phyloP scores from a whole-genome alignment of 2,113 vertebrate genomes.

The Salvelinus sp. region DNA sequence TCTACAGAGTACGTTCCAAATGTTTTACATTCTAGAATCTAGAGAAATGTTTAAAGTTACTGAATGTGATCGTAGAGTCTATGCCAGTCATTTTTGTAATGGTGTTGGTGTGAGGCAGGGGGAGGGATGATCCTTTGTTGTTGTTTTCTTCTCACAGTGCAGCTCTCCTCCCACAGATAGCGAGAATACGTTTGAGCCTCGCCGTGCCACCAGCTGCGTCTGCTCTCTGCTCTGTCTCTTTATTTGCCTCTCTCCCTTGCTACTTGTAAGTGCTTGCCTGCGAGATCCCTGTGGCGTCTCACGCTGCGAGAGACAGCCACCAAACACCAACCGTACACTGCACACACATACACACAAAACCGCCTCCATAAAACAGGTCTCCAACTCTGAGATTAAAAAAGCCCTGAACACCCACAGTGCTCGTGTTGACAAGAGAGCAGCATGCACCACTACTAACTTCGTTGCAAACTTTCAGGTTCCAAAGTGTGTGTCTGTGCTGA shows the following conservation, averaged over 20 bases:
- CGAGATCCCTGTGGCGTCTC: constrained; percentile 39
- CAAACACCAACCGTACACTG: constrained; percentile 16
- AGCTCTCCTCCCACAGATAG: constrained; percentile 40
- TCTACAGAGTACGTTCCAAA: too few species aligned
- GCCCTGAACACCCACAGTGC: background rate
- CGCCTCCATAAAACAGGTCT: background rate
- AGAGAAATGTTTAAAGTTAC: constrained; percentile 13
- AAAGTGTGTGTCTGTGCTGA: background rate
- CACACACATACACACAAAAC: constrained; percentile 10
- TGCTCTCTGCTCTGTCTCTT: constrained; percentile 41
- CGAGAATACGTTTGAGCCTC: constrained; percentile 51
- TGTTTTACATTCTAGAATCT: too few species aligned
- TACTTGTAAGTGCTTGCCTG: constrained; percentile 19
- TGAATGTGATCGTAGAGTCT: constrained; percentile 2
- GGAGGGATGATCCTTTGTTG: constrained; percentile 9
- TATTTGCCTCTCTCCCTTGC: constrained; percentile 39
- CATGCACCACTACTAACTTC: background rate
- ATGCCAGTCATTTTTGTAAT: constrained; percentile 25
- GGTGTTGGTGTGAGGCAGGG: constrained; percentile 17
- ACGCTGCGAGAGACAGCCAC: constrained; percentile 34
- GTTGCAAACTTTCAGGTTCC: background rate
- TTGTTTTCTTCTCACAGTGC: constrained; percentile 38
- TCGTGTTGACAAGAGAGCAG: background rate
- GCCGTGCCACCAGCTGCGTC: constrained; percentile 37
- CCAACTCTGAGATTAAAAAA: background rate